phyloP scores from a whole-genome alignment of 2,113 vertebrate genomes.

The Myrmecobius fasciatus region DNA sequence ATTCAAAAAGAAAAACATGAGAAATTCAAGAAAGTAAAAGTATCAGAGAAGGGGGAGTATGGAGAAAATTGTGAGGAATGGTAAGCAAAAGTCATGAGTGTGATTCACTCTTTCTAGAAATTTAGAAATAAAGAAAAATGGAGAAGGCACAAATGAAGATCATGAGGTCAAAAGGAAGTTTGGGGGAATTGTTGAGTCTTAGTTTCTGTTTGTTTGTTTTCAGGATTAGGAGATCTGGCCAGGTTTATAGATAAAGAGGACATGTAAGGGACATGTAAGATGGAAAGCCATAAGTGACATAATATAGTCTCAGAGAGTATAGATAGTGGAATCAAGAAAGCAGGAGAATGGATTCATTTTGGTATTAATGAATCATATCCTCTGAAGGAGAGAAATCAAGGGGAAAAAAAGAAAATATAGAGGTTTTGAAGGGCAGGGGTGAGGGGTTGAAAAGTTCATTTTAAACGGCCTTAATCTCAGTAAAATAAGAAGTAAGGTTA shows the following conservation, averaged over 20 bases:
- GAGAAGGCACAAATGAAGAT: not conserved
- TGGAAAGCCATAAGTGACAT: not conserved
- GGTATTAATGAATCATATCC: no score
- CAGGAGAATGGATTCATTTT: not conserved
- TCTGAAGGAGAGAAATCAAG: not conserved
- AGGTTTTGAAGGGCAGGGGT: not conserved
- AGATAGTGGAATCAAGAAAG: not conserved
- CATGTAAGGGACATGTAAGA: not conserved
- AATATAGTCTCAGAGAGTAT: not conserved
- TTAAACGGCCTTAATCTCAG: not conserved
- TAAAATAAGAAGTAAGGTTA: not conserved
- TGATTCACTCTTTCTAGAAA: not conserved
- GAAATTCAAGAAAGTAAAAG: not conserved
- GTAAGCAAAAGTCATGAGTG: not conserved
- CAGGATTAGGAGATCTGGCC: not conserved
- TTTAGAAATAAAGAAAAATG: not conserved
- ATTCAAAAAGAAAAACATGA: not conserved
- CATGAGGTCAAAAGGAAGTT: not conserved
- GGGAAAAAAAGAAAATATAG: not conserved
- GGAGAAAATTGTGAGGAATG: not conserved
- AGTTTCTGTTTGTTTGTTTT: not conserved
- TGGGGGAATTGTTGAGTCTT: not conserved
- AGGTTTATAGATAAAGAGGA: not conserved
- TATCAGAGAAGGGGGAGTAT: not conserved
- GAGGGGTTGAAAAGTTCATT: not conserved